A percentile compares a stretch with the other conserved stretches of the same genome.
Conservation (phyloP, 2,113 vertebrate genomes). For the Notothenia coriiceps region DNA sequence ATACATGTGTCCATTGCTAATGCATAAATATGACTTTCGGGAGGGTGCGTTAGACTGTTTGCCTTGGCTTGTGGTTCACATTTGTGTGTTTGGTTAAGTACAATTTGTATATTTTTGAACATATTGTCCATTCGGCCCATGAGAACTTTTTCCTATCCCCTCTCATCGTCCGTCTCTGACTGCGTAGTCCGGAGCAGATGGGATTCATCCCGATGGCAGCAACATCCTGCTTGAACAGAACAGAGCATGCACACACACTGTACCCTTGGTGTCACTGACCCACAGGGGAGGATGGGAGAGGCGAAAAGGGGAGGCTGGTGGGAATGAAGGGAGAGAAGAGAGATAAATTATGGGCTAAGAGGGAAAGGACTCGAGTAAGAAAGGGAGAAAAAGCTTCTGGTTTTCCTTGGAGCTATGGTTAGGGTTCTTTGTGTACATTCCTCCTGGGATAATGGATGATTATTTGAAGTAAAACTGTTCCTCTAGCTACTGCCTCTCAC, state of each 20-base stretch:
- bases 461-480: conserved; percentile 35
- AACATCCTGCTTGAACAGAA: conserved; percentile 74
- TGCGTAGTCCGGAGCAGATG: conserved; percentile 66
- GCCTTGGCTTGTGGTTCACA: neutral
- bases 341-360: conserved; percentile 47
- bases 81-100: neutral
- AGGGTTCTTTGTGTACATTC: conserved; percentile 50
- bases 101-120: conserved; percentile 3
- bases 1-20: conserved; percentile 15
- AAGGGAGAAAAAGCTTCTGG: conserved; percentile 21
- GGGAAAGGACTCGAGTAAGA: neutral
- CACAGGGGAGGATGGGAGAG: conserved; percentile 1
- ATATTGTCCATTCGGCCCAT: conserved; percentile 27
- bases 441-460: conserved; percentile 39
- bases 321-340: conserved; percentile 45
- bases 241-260: conserved; percentile 35
- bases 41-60: conserved; percentile 7
- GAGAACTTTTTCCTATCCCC: conserved; percentile 54
- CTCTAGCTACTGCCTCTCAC: conserved; percentile 44
- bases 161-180: conserved; percentile 41
- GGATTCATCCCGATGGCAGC: conserved; percentile 72
- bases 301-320: conserved; percentile 4
- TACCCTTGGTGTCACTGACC: conserved; percentile 72
- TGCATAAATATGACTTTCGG: conserved; percentile 9
- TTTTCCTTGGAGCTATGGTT: conserved; percentile 27